These are phyloP conservation scores for Tetragnatha versicolor DNA, from an alignment of 1,140 invertebrate genomes.

Conservation along the genomic window DNA sequence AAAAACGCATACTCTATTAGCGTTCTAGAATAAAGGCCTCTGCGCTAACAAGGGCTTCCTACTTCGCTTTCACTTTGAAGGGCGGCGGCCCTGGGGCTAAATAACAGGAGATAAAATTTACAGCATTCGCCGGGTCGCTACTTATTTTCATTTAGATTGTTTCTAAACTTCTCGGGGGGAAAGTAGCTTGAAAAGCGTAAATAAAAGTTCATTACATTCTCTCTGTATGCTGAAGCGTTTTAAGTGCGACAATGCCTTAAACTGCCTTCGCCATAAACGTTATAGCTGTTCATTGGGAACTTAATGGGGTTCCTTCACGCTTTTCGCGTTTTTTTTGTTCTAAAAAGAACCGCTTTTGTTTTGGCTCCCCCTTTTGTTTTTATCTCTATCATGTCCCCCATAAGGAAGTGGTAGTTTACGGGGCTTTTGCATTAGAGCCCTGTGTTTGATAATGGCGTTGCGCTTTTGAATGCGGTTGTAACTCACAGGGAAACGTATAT, in stretches of 20 bases:
- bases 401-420: background rate
- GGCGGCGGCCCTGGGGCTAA: background rate
- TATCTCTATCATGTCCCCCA: background rate
- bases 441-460: too few relatives aligned
- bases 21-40: too few relatives aligned
- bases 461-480: too few relatives aligned
- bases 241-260: constrained; percentile 4
- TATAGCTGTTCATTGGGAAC: constrained; percentile 6
- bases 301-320: background rate
- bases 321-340: too few relatives aligned
- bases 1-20: too few relatives aligned
- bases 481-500: too few relatives aligned
- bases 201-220: constrained; percentile 13
- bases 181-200: background rate
- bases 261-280: constrained; percentile 7
- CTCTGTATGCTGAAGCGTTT: constrained; percentile 3
- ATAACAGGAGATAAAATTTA: constrained; percentile 9
- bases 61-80: background rate
- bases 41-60: background rate
- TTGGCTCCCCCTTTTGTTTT: background rate
- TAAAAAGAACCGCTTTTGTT: too few relatives aligned
- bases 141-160: constrained; percentile 19
- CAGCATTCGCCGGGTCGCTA: background rate
- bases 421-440: too few relatives aligned
- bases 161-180: background rate